Evolutionary conservation across 2,797 vertebrate genomes (phyloP).

Genomic region (Cuculus canorus): DNA sequence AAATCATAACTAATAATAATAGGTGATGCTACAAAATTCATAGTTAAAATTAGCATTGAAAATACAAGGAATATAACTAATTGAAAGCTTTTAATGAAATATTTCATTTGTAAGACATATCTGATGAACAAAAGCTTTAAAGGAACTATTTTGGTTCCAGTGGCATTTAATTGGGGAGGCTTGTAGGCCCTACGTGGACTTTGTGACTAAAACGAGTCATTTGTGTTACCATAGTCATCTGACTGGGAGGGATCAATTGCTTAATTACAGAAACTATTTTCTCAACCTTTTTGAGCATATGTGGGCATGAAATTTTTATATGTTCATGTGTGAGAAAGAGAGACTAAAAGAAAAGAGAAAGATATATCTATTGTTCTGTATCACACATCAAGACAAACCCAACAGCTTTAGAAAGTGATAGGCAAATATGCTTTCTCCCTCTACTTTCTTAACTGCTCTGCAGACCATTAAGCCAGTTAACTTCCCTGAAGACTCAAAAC

Average conservation of each 20-base stretch:
- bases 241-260: neutral
- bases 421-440: neutral
- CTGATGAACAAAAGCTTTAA: neutral
- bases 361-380: neutral
- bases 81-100: neutral
- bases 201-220: neutral
- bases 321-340: no score
- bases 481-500: neutral
- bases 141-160: neutral
- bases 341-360: neutral
- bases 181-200: neutral
- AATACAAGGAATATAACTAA: neutral
- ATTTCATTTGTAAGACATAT: neutral
- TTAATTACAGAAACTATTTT: neutral
- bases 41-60: neutral
- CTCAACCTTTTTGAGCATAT: neutral
- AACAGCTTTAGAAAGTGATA: neutral
- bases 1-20: neutral
- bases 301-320: neutral
- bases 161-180: neutral
- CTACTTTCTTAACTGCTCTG: neutral
- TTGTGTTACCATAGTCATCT: neutral
- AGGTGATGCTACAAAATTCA: neutral
- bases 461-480: neutral
- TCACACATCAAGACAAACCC: neutral